Percentiles rank a stretch among this genome's conserved stretches.
Conservation (phyloP, 2,888 invertebrate genomes). For the Tenthredo mesomela region DNA sequence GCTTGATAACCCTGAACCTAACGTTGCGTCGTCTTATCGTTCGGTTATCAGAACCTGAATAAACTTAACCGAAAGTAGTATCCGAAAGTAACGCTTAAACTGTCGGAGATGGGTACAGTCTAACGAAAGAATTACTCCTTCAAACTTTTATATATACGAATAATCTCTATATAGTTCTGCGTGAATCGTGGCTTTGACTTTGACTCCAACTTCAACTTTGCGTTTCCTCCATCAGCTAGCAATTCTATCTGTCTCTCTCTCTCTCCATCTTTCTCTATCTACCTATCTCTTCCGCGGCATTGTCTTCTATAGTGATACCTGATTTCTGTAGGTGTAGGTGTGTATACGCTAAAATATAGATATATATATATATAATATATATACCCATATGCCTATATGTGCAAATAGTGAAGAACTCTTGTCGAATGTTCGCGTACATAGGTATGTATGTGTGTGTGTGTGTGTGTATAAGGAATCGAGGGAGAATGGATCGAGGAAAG, state of each 20-base stretch:
- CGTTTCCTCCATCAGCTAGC: background rate
- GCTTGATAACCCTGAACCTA: conserved; percentile 76
- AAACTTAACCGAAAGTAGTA: conserved; percentile 66
- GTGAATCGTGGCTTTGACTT: background rate
- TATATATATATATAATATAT: background rate
- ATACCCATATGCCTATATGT: background rate
- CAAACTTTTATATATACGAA: background rate
- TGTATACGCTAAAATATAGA: background rate
- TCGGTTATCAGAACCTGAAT: conserved; percentile 72
- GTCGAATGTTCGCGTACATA: background rate
- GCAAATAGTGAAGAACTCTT: background rate
- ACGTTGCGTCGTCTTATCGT: conserved; percentile 74
- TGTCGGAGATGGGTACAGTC: conserved; percentile 55
- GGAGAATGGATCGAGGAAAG: conserved; percentile 52
- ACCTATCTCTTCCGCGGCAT: conserved; percentile 41
- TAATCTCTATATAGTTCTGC: background rate
- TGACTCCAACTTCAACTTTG: conserved; percentile 7
- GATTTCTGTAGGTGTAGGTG: conserved; percentile 50
- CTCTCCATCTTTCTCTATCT: background rate
- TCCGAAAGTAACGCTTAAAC: conserved; percentile 58
- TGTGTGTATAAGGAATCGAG: conserved; percentile 57
- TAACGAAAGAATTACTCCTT: background rate
- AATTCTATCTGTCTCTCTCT: background rate
- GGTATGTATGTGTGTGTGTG: background rate
- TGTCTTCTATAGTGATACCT: conserved; percentile 53